These are phyloP conservation scores for Mimachlamys varia DNA, from an alignment of 2,888 invertebrate species.

Conservation along the genomic window DNA sequence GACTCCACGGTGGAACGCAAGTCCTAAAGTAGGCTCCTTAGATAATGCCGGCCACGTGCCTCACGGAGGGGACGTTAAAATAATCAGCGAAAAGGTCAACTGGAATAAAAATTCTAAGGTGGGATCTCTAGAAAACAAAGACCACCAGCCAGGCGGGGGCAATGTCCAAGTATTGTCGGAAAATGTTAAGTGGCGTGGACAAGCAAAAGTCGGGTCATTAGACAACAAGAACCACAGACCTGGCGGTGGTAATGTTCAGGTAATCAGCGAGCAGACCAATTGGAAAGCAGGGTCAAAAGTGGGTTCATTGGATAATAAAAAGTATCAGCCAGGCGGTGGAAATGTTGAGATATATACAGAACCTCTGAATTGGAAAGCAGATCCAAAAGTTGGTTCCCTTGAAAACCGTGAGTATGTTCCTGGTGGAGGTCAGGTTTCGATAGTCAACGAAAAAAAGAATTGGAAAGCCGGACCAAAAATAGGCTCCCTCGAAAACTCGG, in stretches of 20 bases:
- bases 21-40: constrained; percentile 67
- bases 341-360: constrained; percentile 61
- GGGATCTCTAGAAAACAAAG: constrained; percentile 62
- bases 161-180: constrained; percentile 54
- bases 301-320: constrained; percentile 65
- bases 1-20: constrained; percentile 55
- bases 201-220: constrained; percentile 60
- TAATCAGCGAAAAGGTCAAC: constrained; percentile 57
- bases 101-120: constrained; percentile 69
- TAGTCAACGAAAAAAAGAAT: constrained; percentile 55
- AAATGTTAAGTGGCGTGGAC: constrained; percentile 58
- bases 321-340: constrained; percentile 63
- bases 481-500: constrained; percentile 92
- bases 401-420: constrained; percentile 68
- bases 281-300: constrained; percentile 66
- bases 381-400: constrained; percentile 71
- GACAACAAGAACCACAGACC: constrained; percentile 55
- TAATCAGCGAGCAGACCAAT: constrained; percentile 54
- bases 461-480: constrained; percentile 92
- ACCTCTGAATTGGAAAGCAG: constrained; percentile 61
- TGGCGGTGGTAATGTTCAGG: constrained; percentile 58
- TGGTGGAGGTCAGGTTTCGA: constrained; percentile 61
- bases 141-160: constrained; percentile 42
- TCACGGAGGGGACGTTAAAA: constrained; percentile 60
- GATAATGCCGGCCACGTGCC: constrained; percentile 64